Conservation (phyloP, 2,888 invertebrate species). For the Dione vanillae region DNA sequence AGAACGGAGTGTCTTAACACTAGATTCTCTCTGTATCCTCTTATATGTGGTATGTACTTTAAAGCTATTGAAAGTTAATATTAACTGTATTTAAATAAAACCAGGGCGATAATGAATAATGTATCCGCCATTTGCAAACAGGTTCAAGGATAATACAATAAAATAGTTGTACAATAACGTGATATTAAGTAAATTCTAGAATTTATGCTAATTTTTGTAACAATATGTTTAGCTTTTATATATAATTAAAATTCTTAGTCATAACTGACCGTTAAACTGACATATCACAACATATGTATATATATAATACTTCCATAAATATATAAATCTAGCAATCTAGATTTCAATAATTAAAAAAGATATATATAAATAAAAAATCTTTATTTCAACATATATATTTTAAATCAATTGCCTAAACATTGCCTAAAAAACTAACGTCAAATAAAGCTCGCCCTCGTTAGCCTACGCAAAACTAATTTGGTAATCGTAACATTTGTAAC, state of each 20-base stretch:
- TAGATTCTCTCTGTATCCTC: no score
- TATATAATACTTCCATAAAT: no score
- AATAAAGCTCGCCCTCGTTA: conserved; percentile 22
- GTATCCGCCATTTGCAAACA: conserved; percentile 57
- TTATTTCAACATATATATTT: no score
- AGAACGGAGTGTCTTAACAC: no score
- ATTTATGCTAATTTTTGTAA: conserved; percentile 16
- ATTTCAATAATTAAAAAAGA: no score
- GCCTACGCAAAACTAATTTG: conserved; percentile 31
- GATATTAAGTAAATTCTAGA: conserved; percentile 30
- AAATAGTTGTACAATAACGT: conserved; percentile 55
- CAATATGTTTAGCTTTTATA: no score
- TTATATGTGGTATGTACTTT: no score
- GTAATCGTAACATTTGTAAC: conserved; percentile 26
- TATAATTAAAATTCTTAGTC: no score
- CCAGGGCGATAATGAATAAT: conserved; percentile 50
- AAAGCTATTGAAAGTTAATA: background rate
- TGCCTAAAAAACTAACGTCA: background rate
- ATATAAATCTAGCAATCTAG: no score
- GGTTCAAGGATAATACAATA: conserved; percentile 66
- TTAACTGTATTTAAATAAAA: conserved; percentile 35
- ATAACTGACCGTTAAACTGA: no score
- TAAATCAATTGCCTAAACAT: background rate
- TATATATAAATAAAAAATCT: no score
- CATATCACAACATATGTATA: no score